phyloP scores from a whole-genome alignment of 2,113 vertebrate genomes.

The Atlantisia rogersi region DNA sequence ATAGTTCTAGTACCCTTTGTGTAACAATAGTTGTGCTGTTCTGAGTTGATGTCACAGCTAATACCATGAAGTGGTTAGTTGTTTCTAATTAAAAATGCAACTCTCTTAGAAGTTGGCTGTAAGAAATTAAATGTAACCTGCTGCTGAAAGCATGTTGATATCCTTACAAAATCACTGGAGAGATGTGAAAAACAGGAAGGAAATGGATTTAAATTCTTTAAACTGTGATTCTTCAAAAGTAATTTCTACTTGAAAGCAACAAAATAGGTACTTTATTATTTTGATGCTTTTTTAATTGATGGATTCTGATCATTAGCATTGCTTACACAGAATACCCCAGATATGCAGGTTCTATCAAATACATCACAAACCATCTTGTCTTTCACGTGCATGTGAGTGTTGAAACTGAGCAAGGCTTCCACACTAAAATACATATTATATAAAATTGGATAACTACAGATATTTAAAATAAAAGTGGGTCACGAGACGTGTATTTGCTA shows the following conservation, averaged over 20 bases:
- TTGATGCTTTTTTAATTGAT: neutral
- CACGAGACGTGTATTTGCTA: neutral
- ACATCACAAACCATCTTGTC: neutral
- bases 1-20: neutral
- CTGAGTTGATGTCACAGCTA: neutral
- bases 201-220: neutral
- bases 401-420: neutral
- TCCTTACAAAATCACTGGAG: neutral
- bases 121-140: neutral
- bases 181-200: neutral
- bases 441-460: slow-evolving; percentile 8
- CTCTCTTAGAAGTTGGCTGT: neutral
- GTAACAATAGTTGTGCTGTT: neutral
- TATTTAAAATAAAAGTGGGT: slow-evolving; percentile 22
- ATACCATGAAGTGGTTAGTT: neutral
- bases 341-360: neutral
- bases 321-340: neutral
- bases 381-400: neutral
- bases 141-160: neutral
- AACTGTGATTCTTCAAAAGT: neutral
- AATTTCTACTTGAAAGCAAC: neutral
- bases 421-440: neutral
- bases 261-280: neutral
- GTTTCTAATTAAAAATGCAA: neutral
- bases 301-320: neutral